Evolutionary conservation across 2,113 vertebrate species (phyloP).

Genomic region (Lagopus leucura): DNA sequence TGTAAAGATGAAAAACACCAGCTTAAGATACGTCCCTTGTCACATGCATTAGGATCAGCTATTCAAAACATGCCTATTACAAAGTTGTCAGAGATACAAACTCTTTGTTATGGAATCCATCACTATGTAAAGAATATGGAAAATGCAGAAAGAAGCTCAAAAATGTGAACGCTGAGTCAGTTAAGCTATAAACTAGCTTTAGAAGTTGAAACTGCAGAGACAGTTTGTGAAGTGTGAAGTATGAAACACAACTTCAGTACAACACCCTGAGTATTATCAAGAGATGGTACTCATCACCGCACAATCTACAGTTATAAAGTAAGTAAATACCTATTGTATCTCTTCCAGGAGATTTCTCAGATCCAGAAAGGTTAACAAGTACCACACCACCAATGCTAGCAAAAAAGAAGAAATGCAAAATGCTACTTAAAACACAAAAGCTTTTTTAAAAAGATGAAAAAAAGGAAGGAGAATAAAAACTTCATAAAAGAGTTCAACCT

Average conservation of each 20-base stretch:
- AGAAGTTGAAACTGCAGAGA: neutral
- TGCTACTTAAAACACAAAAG: neutral
- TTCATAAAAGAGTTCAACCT: neutral
- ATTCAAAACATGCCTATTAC: neutral
- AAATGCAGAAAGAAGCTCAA: neutral
- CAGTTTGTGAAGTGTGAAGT: neutral
- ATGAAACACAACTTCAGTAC: neutral
- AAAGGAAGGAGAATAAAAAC: neutral
- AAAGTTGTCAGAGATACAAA: neutral
- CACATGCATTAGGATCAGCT: neutral
- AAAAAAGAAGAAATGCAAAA: conserved; percentile 53
- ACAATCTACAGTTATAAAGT: neutral
- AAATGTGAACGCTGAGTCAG: neutral
- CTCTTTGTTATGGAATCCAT: neutral
- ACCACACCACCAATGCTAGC: conserved; percentile 91
- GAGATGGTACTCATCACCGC: neutral
- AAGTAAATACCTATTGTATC: conserved; percentile 84
- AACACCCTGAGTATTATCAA: neutral
- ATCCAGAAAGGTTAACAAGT: conserved; percentile 92
- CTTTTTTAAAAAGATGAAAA: neutral
- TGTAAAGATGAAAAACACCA: conserved; percentile 49
- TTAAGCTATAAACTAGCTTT: neutral
- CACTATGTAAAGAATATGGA: neutral
- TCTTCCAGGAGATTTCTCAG: conserved; percentile 87
- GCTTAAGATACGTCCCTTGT: neutral